A percentile compares a stretch with the other conserved stretches of the same genome.
These are phyloP conservation scores for Kobus ellipsiprymnus DNA, from an alignment of 2,113 vertebrate genomes.

Conservation along the genomic window DNA sequence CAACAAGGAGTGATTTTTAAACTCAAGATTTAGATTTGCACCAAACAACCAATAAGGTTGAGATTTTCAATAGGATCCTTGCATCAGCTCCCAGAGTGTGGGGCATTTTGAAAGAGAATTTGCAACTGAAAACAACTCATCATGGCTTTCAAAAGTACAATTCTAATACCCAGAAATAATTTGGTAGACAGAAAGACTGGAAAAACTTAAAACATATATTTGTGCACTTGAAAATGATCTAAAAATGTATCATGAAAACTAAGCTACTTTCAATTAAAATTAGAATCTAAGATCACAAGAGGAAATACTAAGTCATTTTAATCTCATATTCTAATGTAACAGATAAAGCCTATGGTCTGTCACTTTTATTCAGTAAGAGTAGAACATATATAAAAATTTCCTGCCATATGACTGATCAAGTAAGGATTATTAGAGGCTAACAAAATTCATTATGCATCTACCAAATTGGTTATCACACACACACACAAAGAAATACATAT, in stretches of 20 bases:
- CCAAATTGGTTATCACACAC: not conserved
- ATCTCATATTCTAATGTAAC: not conserved
- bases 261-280: conserved; percentile 15
- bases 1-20: not conserved
- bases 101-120: not conserved
- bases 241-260: not conserved
- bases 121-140: not conserved
- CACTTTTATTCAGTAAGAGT: not conserved
- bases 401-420: not conserved
- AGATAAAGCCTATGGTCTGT: not conserved
- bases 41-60: not conserved
- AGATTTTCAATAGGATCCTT: not conserved
- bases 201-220: conserved; percentile 33
- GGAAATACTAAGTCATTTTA: not conserved
- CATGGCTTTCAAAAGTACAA: not conserved
- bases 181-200: not conserved
- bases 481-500: not conserved
- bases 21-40: not conserved
- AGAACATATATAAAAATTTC: not conserved
- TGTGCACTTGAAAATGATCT: not conserved
- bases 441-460: not conserved
- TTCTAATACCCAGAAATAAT: not conserved
- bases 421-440: not conserved
- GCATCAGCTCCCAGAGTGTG: not conserved
- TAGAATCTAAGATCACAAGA: not conserved